Base-by-base conservation (phyloP, 2,797 vertebrate species). In the Acanthurus tractus region DNA sequence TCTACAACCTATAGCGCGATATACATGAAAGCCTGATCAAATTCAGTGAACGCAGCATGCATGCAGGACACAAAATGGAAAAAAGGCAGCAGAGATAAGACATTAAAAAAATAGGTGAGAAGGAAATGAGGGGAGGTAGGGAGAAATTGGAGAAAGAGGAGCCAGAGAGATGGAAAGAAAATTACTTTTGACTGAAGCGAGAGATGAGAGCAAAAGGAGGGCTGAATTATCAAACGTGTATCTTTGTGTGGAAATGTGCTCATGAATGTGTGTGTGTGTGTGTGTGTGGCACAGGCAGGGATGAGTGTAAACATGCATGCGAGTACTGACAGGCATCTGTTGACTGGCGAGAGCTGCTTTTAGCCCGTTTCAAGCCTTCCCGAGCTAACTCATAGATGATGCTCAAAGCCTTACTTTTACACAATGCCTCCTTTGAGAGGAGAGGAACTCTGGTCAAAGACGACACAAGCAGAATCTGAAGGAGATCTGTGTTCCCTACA, bases 151-250 rank as follows among this genome's bases (percentile, higher is more conserved):
- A 79, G 61, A 54, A 79, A 80, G 75, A 69, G 57, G 62, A 70
- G 64, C 57, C 63, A 84, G 84, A 89, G 75, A 72, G 74, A 90
- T 93, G 86, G 86, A 74, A 58, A 83, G 72, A 85, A 90, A 94
- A 93, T 90, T 68, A 87, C 78, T 76, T 86, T 49, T 83, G 91
- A 87, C 86, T 84, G 52, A 53, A 84, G 77, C 13, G 23, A 56
- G 84, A 83, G 86, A 92, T 81, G 90, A 89, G 86, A 83, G 82
- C 53, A 71, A 80, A 83, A 36, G 63, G 63, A 86, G 78, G 82
- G 57, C 38, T 25, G 86, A 75, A 79, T 87, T 77, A 90, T 88
- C 83, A 88, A 38, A 46, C 0, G 20, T 70, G 68, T 45, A 83
- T 76, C 64, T 89, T 45, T 69, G 36, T 65, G 9, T 10, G 7